phyloP scores from a whole-genome alignment of 2,888 invertebrate species.

The Ryuthela nishihirai region DNA sequence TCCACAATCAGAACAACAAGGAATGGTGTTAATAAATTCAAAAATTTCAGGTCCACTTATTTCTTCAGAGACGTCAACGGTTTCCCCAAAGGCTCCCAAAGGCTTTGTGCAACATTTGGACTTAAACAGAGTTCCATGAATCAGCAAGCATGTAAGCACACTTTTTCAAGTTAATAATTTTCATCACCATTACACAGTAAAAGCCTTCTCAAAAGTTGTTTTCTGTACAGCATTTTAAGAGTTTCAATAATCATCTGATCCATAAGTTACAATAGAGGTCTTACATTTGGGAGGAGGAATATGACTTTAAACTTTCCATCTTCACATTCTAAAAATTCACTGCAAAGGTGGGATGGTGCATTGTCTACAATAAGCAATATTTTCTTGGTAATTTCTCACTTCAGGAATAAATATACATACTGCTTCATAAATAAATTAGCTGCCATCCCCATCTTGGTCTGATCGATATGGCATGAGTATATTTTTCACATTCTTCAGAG shows the following conservation, averaged over 20 bases:
- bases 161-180: background rate
- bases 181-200: background rate
- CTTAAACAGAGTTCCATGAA: too few species aligned
- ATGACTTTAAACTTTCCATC: slow-evolving; percentile 27
- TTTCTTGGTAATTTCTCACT: slow-evolving; percentile 21
- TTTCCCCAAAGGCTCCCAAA: too few species aligned
- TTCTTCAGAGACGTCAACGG: too few species aligned
- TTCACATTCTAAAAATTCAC: slow-evolving; percentile 9
- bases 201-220: background rate
- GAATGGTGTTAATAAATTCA: too few species aligned
- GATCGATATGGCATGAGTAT: background rate
- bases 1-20: too few species aligned
- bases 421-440: slow-evolving; percentile 43
- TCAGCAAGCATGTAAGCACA: background rate
- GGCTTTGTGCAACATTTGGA: too few species aligned
- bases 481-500: slow-evolving; percentile 2
- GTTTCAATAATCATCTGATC: slow-evolving; percentile 29
- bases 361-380: slow-evolving; percentile 38
- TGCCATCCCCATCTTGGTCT: slow-evolving; percentile 46
- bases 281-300: slow-evolving; percentile 30
- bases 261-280: slow-evolving; percentile 29
- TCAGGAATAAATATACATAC: slow-evolving; percentile 36
- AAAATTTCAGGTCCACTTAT: too few species aligned
- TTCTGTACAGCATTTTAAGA: slow-evolving; percentile 17
- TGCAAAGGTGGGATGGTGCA: slow-evolving; percentile 36